Base-by-base conservation (phyloP, 2,888 invertebrate genomes). In the Schizotus pectinicornis region DNA sequence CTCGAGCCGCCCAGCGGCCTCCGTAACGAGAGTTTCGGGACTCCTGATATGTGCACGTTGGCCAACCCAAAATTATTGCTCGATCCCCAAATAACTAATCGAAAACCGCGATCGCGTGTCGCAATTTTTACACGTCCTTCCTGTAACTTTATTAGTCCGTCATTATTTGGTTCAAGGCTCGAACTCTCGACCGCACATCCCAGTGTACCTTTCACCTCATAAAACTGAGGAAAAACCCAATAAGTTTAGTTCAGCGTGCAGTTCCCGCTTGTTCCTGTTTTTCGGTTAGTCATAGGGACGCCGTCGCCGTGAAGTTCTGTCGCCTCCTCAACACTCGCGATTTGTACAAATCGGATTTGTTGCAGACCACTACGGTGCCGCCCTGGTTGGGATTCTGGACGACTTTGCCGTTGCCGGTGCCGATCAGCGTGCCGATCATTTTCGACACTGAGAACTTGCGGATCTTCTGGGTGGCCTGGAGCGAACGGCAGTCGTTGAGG, bases 401-500 rank as follows among this genome's bases (percentile, higher is more conserved):
- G 7, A 71, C 75, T 68, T 78, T 80, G 38, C 77, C 77, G 56
- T 77, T 78, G 3, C 70, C 68, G 66, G 78, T 80, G 34, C 88
- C 88, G 75, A 89, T 89, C 60, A 90, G 78, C 6, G 88, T 88
- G 54, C 89, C 90, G 61, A 91, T 85, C 90, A 91, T 90, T 79
- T 91, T 91, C 31, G 88, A 88, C 36, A 91, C 89, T 55, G 89
- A 89, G 79, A 90, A 90, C 77, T 90, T 90, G 65, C 89, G 81
- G 65, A 86, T 84, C 68, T 88, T 85, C 69, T 85, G 73, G 34
- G 74, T 72, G 33, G 72, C 58, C 56, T 75, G 77, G 14, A 69
- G 69, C n/a, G 67, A 71, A 59, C 87, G 84, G 57, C 88, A 88
- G 73, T 90, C 89, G 59, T 85, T 84, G 31, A 91, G 81, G 22